phyloP scores from a whole-genome alignment of 2,113 vertebrate genomes.

The Sceloporus tristichus region DNA sequence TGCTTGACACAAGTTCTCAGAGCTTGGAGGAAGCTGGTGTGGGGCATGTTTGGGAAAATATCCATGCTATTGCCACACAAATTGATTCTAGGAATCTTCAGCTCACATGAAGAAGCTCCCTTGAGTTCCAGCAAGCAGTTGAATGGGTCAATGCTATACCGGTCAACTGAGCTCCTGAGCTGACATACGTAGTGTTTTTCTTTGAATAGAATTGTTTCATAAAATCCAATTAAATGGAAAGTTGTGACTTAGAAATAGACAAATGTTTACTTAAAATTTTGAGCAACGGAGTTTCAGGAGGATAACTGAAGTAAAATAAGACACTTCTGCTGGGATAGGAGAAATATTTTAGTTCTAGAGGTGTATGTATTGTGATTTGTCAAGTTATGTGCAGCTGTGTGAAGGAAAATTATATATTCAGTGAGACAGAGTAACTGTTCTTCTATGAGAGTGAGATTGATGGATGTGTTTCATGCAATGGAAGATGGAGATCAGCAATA shows the following conservation, averaged over 20 bases:
- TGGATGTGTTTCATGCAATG: not conserved
- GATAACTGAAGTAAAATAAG: not conserved
- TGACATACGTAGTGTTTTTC: not conserved
- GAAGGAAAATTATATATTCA: not conserved
- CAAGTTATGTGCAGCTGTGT: not conserved
- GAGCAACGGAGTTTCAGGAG: not conserved
- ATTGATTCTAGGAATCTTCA: not conserved
- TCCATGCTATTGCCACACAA: not conserved
- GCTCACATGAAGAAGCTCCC: not conserved
- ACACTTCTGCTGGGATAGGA: not conserved
- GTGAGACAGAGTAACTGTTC: too few species aligned
- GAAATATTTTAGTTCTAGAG: not conserved
- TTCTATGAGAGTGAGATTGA: not conserved
- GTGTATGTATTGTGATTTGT: not conserved
- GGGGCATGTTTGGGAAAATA: not conserved
- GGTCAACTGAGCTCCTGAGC: not conserved
- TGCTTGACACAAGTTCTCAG: constrained; percentile 7
- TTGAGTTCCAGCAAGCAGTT: not conserved
- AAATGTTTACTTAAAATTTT: not conserved
- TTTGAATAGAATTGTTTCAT: not conserved
- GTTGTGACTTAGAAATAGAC: not conserved
- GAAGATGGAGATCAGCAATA: not conserved
- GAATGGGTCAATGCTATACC: not conserved
- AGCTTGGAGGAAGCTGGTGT: constrained; percentile 13
- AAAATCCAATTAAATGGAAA: not conserved